Conservation (phyloP, 2,797 vertebrate genomes). For the Pipistrellus pygmaeus region DNA sequence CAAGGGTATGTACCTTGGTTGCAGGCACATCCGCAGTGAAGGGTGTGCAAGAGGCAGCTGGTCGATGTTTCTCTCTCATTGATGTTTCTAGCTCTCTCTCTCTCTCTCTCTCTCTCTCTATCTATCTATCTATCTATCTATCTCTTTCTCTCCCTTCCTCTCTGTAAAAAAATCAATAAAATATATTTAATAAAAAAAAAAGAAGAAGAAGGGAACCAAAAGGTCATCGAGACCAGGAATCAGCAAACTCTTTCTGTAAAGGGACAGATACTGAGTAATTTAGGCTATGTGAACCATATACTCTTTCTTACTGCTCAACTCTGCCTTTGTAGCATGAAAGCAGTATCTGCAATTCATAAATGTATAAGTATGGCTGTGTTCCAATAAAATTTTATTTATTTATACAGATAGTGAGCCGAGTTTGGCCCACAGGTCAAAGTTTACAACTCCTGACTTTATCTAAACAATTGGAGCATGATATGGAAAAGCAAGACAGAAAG, state of each 20-base stretch:
- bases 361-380: not conserved
- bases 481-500: not conserved
- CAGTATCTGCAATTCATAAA: not conserved
- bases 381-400: not conserved
- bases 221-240: not conserved
- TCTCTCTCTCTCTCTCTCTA: too few species aligned
- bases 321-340: not conserved
- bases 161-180: too few species aligned
- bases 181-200: too few species aligned
- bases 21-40: too few species aligned
- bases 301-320: not conserved
- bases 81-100: too few species aligned
- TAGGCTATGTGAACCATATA: not conserved
- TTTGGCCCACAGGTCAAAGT: not conserved
- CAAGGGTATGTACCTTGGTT: too few species aligned
- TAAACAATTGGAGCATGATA: not conserved
- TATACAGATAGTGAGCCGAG: not conserved
- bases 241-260: not conserved
- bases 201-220: not conserved
- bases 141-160: too few species aligned
- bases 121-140: too few species aligned
- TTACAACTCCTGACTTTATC: not conserved
- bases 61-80: too few species aligned
- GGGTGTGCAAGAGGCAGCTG: too few species aligned
- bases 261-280: not conserved